Conservation (phyloP, 2,888 invertebrate species). For the Pterobdella sp. region DNA sequence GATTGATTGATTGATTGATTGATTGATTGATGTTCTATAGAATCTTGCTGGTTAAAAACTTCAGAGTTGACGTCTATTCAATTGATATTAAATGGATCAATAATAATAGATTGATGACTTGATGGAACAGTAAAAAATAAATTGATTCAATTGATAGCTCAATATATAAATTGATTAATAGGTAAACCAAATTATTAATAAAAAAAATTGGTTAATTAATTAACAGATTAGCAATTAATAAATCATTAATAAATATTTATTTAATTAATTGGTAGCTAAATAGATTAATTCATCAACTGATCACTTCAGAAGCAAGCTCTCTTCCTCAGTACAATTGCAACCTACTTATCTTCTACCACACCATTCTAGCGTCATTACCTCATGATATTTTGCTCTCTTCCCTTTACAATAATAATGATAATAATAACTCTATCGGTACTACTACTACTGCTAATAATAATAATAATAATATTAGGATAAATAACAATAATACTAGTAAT, state of each 20-base stretch:
- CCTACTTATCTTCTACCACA: slow-evolving; percentile 8
- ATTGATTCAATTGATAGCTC: too few relatives aligned
- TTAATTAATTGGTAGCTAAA: too few relatives aligned
- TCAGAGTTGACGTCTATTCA: neutral
- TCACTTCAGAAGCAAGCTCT: neutral
- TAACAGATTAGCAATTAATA: too few relatives aligned
- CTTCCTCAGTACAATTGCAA: neutral
- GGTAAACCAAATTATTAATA: too few relatives aligned
- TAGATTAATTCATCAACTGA: neutral
- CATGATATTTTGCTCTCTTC: neutral
- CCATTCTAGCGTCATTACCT: neutral
- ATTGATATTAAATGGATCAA: neutral
- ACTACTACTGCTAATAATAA: neutral
- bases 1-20: neutral
- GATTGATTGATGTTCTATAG: neutral
- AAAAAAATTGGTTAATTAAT: too few relatives aligned
- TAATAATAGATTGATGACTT: neutral
- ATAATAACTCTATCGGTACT: neutral
- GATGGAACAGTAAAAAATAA: too few relatives aligned
- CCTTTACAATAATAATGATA: neutral
- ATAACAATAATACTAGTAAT: neutral
- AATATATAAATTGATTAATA: too few relatives aligned
- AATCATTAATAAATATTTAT: too few relatives aligned
- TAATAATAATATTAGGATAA: neutral
- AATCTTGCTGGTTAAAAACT: neutral